Evolutionary conservation across 1,140 invertebrate species (phyloP).

Genomic region (Metaphire vulgaris): DNA sequence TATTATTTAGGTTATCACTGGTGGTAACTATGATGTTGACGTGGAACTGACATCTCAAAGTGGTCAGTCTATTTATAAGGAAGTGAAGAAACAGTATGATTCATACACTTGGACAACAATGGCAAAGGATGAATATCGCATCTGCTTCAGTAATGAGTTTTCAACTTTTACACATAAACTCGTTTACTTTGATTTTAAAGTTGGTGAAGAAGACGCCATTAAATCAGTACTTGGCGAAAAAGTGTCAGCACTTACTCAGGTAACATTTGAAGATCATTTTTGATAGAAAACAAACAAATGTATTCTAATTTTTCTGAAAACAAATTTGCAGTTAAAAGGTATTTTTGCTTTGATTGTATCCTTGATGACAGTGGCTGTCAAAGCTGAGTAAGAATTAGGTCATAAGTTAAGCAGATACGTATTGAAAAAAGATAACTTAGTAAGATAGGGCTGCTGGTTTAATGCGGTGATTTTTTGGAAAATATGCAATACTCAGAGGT

Average conservation of each 20-base stretch:
- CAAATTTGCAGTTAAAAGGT: too few species aligned
- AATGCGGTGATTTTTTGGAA: too few species aligned
- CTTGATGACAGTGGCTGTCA: too few species aligned
- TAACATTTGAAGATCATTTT: too few species aligned
- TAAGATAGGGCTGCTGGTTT: too few species aligned
- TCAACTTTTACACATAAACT: slow-evolving; percentile 99
- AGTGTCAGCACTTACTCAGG: slow-evolving; percentile 88
- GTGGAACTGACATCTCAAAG: slow-evolving; percentile 81
- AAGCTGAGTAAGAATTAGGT: too few species aligned
- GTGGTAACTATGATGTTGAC: slow-evolving; percentile 98
- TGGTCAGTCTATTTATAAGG: slow-evolving; percentile 81
- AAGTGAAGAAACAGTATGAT: slow-evolving; percentile 89
- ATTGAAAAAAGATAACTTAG: too few species aligned
- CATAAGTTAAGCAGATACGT: too few species aligned
- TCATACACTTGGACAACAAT: slow-evolving; percentile 77
- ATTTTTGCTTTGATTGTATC: too few species aligned
- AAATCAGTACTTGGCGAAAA: slow-evolving; percentile 75
- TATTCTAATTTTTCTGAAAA: too few species aligned
- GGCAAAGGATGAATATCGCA: slow-evolving; percentile 67
- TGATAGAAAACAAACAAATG: too few species aligned
- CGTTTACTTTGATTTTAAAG: slow-evolving; percentile 97
- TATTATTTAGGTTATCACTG: slow-evolving; percentile 87
- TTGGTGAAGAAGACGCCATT: slow-evolving; percentile 77
- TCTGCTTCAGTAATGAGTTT: slow-evolving; percentile 99
- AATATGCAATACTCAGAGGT: too few species aligned